phyloP scores from a whole-genome alignment of 2,888 invertebrate species.

The Scaptomyza tumidula region DNA sequence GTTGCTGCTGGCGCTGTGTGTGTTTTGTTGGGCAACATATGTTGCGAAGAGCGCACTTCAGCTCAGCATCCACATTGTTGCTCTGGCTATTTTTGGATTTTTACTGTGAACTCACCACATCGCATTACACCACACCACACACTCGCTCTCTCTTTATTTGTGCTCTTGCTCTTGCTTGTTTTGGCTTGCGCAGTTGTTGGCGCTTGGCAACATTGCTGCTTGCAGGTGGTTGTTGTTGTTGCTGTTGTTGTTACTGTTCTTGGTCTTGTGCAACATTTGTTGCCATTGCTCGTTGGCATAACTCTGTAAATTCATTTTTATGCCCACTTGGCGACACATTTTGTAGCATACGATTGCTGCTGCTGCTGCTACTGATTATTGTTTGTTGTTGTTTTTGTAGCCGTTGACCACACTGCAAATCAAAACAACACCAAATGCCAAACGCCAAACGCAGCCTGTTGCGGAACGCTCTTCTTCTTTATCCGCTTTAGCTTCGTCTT shows the following conservation, averaged over 20 bases:
- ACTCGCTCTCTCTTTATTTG: slow-evolving; percentile 9
- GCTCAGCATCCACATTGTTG: slow-evolving; percentile 57
- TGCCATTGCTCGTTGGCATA: slow-evolving; percentile 24
- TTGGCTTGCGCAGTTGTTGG: slow-evolving; percentile 38
- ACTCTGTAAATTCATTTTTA: slow-evolving; percentile 41
- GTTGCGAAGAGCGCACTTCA: slow-evolving; percentile 48
- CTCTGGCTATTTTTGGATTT: slow-evolving; percentile 14
- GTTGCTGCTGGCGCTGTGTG: slow-evolving; percentile 14
- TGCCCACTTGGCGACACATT: slow-evolving; percentile 49
- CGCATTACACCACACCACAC: neutral
- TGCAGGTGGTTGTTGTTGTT: slow-evolving; percentile 49
- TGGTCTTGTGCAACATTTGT: slow-evolving; percentile 39
- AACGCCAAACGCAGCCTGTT: slow-evolving; percentile 38
- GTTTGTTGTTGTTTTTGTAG: slow-evolving; percentile 18
- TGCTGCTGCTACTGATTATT: slow-evolving; percentile 22
- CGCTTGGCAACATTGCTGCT: slow-evolving; percentile 53
- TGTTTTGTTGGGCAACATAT: slow-evolving; percentile 46
- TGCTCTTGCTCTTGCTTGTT: slow-evolving; percentile 5
- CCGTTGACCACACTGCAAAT: slow-evolving; percentile 20
- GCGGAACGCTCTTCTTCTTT: neutral
- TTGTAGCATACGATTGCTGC: slow-evolving; percentile 25
- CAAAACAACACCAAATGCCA: slow-evolving; percentile 51
- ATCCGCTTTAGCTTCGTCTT: neutral
- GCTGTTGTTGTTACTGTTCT: slow-evolving; percentile 7
- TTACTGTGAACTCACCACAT: slow-evolving; percentile 48